These are phyloP conservation scores for Holothuria scabra DNA, from an alignment of 53 echinoderm and acorn worm genomes.

Conservation along the genomic window DNA sequence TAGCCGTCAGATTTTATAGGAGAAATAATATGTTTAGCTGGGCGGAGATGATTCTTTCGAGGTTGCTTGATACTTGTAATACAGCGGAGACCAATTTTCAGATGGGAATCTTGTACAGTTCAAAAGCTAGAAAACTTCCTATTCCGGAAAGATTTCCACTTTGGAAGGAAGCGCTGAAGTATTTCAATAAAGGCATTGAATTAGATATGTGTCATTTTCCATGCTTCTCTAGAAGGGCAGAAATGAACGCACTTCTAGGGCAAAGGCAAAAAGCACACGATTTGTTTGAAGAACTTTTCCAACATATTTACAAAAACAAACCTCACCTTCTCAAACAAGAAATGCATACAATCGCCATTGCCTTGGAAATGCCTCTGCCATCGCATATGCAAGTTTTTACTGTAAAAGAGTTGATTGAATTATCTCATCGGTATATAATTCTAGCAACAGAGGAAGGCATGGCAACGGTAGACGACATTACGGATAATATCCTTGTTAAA, in stretches of 20 bases:
- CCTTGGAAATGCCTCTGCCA: not conserved
- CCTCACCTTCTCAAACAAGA: not conserved
- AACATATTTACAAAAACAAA: not conserved
- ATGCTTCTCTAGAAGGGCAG: not conserved
- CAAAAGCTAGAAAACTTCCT: no score
- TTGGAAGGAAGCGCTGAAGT: not conserved
- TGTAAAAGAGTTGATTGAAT: not conserved
- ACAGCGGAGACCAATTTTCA: conserved; percentile 20
- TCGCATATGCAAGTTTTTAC: not conserved
- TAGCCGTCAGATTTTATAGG: not conserved
- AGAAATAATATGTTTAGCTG: not conserved
- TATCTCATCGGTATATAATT: not conserved
- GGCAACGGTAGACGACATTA: no score
- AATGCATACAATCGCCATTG: not conserved
- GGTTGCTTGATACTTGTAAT: not conserved
- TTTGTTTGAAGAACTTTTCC: not conserved
- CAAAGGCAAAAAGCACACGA: not conserved
- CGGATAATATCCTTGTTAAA: not conserved
- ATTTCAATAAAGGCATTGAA: not conserved
- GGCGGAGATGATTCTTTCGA: not conserved
- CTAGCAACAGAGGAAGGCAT: not conserved
- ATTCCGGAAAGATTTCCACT: no score
- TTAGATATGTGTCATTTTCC: conserved; percentile 26
- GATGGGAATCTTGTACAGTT: not conserved
- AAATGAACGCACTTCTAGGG: not conserved